phyloP scores from a whole-genome alignment of 2,113 vertebrate species.

The Mustelus asterias region DNA sequence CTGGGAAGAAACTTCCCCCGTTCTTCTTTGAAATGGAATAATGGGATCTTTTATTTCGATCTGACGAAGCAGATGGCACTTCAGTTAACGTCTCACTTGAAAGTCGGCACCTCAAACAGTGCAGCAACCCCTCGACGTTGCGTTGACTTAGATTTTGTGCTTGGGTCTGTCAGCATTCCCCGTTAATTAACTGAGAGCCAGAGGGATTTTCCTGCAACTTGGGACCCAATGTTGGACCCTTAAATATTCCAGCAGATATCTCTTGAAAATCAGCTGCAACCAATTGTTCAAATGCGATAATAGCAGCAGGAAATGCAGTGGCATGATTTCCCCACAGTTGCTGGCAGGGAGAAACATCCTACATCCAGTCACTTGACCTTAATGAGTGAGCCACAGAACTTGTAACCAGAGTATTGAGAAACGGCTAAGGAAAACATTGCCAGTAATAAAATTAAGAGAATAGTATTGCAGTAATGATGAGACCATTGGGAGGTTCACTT shows the following conservation, averaged over 20 bases:
- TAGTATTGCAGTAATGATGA: slow-evolving; percentile 7
- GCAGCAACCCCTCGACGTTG: too few relatives aligned
- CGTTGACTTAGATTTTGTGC: neutral
- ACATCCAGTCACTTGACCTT: neutral
- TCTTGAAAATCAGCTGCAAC: neutral
- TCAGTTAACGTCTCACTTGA: too few relatives aligned
- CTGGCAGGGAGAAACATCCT: neutral
- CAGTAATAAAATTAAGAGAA: slow-evolving; percentile 23
- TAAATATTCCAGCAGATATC: neutral
- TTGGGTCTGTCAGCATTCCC: neutral
- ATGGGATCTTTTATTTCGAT: too few relatives aligned
- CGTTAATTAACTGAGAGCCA: neutral
- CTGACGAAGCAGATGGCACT: too few relatives aligned
- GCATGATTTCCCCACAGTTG: neutral
- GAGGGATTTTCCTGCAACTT: neutral
- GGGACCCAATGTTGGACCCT: neutral
- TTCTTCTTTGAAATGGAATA: too few relatives aligned
- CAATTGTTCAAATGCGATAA: neutral
- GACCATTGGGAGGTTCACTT: neutral
- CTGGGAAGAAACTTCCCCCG: too few relatives aligned
- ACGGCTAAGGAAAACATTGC: slow-evolving; percentile 10
- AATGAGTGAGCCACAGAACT: neutral
- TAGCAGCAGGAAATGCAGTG: neutral
- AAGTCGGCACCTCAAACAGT: too few relatives aligned
- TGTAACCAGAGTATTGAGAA: slow-evolving; percentile 7